Evolutionary conservation across 2,113 vertebrate genomes (phyloP).

Genomic region (Marmota flaviventris): DNA sequence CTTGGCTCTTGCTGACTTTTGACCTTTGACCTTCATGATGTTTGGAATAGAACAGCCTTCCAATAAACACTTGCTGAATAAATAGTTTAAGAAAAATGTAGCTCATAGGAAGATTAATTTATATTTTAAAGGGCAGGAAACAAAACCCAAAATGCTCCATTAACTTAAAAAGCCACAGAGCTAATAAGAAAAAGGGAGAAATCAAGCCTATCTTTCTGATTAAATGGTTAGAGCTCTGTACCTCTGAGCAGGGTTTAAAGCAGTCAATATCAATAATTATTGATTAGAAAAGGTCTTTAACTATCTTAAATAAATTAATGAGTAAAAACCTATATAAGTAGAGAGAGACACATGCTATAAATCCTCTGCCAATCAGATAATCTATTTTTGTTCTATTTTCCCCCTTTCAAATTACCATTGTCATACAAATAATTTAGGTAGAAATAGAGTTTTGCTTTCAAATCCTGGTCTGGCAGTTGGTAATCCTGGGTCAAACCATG

Average conservation of each 20-base stretch:
- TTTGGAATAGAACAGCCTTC: neutral
- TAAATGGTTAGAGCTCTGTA: neutral
- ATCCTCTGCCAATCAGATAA: neutral
- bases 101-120: neutral
- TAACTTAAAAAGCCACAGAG: conserved; percentile 11
- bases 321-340: neutral
- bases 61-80: neutral
- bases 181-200: conserved; percentile 28
- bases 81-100: conserved; percentile 18
- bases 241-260: neutral
- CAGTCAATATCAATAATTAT: conserved; percentile 5
- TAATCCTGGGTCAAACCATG: neutral
- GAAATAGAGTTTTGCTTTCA: neutral
- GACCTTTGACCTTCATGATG: neutral
- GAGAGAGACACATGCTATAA: neutral
- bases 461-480: neutral
- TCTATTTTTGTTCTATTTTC: neutral
- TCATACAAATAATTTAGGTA: neutral
- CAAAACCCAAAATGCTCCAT: neutral
- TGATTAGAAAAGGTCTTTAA: neutral
- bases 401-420: neutral
- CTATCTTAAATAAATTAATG: conserved; percentile 10
- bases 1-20: neutral
- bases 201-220: neutral
- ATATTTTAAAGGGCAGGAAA: neutral